Evolutionary conservation across 2,888 invertebrate species (phyloP), one percentile per base, ranked within the genome.

Genomic region (Hyles lineata): DNA sequence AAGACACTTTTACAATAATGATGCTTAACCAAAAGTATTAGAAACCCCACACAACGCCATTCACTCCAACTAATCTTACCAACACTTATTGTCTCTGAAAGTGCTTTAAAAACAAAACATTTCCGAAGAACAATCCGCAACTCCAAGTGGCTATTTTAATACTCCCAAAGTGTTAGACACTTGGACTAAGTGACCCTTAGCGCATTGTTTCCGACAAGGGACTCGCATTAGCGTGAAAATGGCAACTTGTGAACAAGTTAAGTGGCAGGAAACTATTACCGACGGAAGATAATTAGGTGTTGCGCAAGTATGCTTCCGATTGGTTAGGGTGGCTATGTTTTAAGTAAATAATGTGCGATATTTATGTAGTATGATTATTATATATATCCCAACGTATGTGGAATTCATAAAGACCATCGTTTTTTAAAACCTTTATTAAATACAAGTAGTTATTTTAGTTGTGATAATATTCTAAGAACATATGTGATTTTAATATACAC

Each of bases 241-340:
- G 71, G 76, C 73, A 76, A 78, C 77, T 78, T 76, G 79, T 84
- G 83, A 79, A 83, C 75, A 73, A 79, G 83, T 79, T 85, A 85
- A 88, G 86, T 87, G 85, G 78, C 89, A 89, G 92, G 93, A 92
- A 93, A 86, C 83, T 83, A 86, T 89, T 87, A 89, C 83, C 83
- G 82, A 84, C 19, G 55, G 81, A 75, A 76, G 78, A 80, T 87
- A 89, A 93, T 93, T 91, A 91, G 91, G 87, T 90, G 89, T 85
- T 85, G 82, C 87, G 87, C 91, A 92, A 92, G 91, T 88, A 86
- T 81, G 79, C 86, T 92, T 93, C 92, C 92, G 88, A 89, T 86
- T 84, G 79, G 79, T 87, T 17, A 86, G 85, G 83, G 88, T 89
- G 84, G 72, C 84, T 63, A 76, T 77, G 35, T 21, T 71, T 73